phyloP scores from a whole-genome alignment of 1,140 invertebrate genomes.

The Drepana arcuata region DNA sequence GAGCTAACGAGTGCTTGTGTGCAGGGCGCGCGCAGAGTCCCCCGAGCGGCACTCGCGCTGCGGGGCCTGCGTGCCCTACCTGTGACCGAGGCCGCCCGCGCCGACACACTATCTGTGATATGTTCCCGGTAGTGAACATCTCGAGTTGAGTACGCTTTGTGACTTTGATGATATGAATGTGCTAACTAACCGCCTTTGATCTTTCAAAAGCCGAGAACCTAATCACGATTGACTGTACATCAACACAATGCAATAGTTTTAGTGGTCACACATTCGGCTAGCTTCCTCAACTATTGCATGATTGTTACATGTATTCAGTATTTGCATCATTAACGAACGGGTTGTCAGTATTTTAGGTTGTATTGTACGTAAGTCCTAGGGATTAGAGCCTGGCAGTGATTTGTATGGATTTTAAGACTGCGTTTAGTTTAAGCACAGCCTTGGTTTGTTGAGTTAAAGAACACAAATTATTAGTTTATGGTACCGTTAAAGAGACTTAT shows the following conservation, averaged over 20 bases:
- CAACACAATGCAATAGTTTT: conserved; percentile 30
- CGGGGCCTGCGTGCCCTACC: conserved; percentile 62
- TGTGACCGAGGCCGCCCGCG: conserved; percentile 36
- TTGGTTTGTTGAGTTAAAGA: conserved; percentile 12
- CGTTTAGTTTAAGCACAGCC: conserved; percentile 44
- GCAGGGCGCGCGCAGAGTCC: conserved; percentile 53
- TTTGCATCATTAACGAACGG: conserved; percentile 13
- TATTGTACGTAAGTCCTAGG: too few species aligned
- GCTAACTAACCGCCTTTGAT: conserved; percentile 31
- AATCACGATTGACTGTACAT: conserved; percentile 13
- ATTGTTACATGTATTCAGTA: too few species aligned
- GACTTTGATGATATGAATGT: conserved; percentile 40
- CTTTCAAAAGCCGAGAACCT: conserved; percentile 10
- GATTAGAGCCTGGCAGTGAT: conserved; percentile 34
- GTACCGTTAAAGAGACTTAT: conserved; percentile 12
- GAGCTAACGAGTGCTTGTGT: conserved; percentile 62
- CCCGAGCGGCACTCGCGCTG: conserved; percentile 51
- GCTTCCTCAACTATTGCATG: conserved; percentile 45
- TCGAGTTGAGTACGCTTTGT: conserved; percentile 55
- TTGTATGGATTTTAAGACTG: conserved; percentile 59
- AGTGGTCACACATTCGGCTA: conserved; percentile 26
- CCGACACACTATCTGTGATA: conserved; percentile 57
- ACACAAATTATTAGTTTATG: too few species aligned
- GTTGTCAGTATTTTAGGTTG: conserved; percentile 40
- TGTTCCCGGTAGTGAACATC: conserved; percentile 32